A percentile compares a stretch with the other conserved stretches of the same genome.
Conservation (phyloP, 2,888 invertebrate genomes). For the Tenodera sinensis region DNA sequence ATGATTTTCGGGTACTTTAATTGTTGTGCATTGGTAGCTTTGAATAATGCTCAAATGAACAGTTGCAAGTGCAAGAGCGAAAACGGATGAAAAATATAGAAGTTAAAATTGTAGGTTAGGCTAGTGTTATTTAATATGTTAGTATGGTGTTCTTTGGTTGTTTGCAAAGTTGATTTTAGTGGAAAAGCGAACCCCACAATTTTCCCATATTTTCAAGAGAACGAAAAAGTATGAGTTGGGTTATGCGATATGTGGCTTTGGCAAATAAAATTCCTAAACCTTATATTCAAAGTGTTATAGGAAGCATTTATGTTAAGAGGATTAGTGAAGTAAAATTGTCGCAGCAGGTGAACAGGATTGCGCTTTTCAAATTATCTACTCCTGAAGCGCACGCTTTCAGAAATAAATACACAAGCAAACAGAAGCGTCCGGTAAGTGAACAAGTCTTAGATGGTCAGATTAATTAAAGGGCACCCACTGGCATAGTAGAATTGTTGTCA, state of each 20-base stretch:
- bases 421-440: neutral
- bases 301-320: neutral
- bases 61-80: no score
- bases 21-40: no score
- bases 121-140: no score
- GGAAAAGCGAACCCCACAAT: no score
- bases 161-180: no score
- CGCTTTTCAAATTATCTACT: neutral
- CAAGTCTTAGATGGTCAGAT: neutral
- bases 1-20: no score
- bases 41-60: no score
- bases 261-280: neutral
- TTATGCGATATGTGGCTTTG: neutral
- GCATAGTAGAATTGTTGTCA: no score
- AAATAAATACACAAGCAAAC: neutral
- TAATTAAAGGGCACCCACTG: neutral
- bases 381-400: neutral
- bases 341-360: neutral
- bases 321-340: neutral
- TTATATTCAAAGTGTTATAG: neutral
- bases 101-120: no score
- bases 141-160: no score
- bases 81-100: no score
- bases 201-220: no score
- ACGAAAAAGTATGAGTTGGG: neutral